A percentile compares a stretch with the other conserved stretches of the same genome.
Evolutionary conservation across 1,140 invertebrate genomes (phyloP).

Genomic region (Adelges cooleyi): DNA sequence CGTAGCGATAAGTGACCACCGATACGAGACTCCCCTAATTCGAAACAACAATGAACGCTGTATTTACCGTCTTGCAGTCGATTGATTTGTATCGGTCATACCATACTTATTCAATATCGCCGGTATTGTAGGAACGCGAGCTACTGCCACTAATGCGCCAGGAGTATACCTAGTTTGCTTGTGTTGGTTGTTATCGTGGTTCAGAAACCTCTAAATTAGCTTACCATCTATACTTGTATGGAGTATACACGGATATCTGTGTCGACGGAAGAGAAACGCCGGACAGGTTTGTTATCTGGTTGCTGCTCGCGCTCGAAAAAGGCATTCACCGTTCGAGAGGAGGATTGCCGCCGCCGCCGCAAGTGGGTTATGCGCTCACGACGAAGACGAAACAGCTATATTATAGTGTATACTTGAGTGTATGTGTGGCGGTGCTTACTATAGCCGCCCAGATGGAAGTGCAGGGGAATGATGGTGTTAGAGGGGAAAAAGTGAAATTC

Average conservation of each 20-base stretch:
- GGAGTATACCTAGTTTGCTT: not conserved
- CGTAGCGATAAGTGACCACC: no score
- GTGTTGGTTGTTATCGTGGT: not conserved
- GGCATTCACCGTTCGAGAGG: no score
- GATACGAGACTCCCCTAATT: no score
- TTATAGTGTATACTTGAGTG: no score
- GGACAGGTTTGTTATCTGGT: conserved; percentile 1
- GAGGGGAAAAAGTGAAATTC: conserved; percentile 12
- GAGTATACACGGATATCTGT: not conserved
- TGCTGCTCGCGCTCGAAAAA: not conserved
- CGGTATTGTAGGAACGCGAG: conserved; percentile 2
- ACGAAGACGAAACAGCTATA: conserved; percentile 16
- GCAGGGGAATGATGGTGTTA: not conserved
- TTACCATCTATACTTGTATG: not conserved
- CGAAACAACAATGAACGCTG: no score
- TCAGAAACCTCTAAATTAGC: conserved; percentile 21
- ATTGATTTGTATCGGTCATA: not conserved
- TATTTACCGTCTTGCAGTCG: no score
- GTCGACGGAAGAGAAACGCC: conserved; percentile 6
- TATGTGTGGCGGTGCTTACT: no score
- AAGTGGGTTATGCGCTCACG: conserved; percentile 17
- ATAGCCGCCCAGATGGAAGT: no score
- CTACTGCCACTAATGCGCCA: no score
- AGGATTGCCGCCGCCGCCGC: not conserved
- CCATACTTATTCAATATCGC: not conserved